These are phyloP conservation scores for Enteromius anoplus DNA, from an alignment of 2,797 vertebrate species.

Conservation along the genomic window DNA sequence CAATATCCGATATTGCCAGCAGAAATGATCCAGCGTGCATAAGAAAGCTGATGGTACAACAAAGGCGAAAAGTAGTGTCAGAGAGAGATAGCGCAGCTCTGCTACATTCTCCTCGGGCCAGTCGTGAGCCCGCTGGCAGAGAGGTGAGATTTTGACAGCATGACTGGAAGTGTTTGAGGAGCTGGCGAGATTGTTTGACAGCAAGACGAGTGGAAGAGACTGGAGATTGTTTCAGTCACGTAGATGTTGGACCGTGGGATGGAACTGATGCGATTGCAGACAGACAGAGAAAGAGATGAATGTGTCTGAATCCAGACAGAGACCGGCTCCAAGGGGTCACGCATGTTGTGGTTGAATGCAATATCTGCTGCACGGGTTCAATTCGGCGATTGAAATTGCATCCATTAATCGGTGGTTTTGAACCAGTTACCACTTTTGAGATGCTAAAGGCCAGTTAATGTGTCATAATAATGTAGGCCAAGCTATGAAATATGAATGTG, in stretches of 20 bases:
- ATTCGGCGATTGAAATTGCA: neutral
- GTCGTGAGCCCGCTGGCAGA: conserved; percentile 71
- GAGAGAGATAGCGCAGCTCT: conserved; percentile 69
- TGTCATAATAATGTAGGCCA: conserved; percentile 36
- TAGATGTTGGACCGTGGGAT: conserved; percentile 17
- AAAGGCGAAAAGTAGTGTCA: conserved; percentile 58
- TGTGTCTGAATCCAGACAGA: conserved; percentile 20
- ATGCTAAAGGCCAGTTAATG: conserved; percentile 27
- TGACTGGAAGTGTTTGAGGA: conserved; percentile 67
- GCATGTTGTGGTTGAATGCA: conserved; percentile 15
- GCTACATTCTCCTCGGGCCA: conserved; percentile 75
- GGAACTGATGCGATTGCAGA: conserved; percentile 3
- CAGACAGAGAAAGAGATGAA: conserved; percentile 14
- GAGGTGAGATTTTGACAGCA: conserved; percentile 78
- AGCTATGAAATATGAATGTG: conserved; percentile 32
- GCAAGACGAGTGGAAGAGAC: conserved; percentile 36
- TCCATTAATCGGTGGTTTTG: conserved; percentile 34
- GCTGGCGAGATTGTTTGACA: conserved; percentile 54
- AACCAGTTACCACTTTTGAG: conserved; percentile 7
- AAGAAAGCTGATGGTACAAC: conserved; percentile 24
- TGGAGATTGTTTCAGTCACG: conserved; percentile 38
- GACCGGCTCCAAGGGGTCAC: neutral
- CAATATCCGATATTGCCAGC: neutral
- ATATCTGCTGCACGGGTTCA: conserved; percentile 8
- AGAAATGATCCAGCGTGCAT: neutral